Conservation (phyloP, 2,797 vertebrate species). For the Bovichtus variegatus region DNA sequence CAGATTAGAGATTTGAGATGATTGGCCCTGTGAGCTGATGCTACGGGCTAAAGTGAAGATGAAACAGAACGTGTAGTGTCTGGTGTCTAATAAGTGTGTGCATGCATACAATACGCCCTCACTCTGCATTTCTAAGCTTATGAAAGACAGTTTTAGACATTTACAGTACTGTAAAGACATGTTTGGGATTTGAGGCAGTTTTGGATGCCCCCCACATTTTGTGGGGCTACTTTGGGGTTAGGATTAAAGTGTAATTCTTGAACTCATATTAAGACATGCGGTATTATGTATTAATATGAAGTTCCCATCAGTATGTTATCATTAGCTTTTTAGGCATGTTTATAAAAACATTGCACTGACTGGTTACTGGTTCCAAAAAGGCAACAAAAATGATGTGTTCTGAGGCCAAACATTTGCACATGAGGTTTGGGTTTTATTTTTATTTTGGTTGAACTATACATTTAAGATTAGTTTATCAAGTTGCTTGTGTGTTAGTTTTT, state of each 20-base stretch:
- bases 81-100: slow-evolving; percentile 23
- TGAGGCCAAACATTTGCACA: not conserved
- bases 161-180: slow-evolving; percentile 10
- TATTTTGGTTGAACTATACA: not conserved
- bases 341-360: not conserved
- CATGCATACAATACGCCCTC: slow-evolving; percentile 4
- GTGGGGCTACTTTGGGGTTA: not conserved
- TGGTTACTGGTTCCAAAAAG: not conserved
- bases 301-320: not conserved
- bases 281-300: not conserved
- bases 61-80: slow-evolving; percentile 33
- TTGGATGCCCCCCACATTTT: slow-evolving; percentile 2
- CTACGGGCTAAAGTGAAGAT: slow-evolving; percentile 41
- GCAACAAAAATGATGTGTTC: not conserved
- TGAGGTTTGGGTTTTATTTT: slow-evolving; percentile 1
- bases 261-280: slow-evolving; percentile 7
- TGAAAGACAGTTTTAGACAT: slow-evolving; percentile 3
- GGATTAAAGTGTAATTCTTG: not conserved
- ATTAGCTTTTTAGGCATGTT: not conserved
- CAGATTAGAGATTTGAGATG: slow-evolving; percentile 55
- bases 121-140: not conserved
- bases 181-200: slow-evolving; percentile 4
- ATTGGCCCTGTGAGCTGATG: slow-evolving; percentile 46
- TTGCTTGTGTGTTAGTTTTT: slow-evolving; percentile 5
- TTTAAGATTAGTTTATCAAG: not conserved